These are phyloP conservation scores for Girardinichthys multiradiatus DNA, from an alignment of 2,113 vertebrate genomes.

Conservation along the genomic window DNA sequence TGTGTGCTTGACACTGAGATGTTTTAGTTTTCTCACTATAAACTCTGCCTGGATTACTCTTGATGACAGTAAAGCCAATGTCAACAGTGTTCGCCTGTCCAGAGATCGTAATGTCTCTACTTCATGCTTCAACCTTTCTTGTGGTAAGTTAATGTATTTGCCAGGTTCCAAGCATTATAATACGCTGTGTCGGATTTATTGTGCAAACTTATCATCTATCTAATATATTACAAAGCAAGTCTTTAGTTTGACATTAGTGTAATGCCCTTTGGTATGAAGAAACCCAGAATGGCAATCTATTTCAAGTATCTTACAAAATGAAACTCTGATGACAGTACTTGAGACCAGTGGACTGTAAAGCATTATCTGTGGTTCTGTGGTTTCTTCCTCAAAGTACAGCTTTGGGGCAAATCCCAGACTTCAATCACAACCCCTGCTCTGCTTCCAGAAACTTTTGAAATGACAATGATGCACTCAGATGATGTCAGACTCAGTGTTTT, in stretches of 20 bases:
- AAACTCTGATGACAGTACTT: constrained; percentile 78
- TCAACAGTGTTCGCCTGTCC: constrained; percentile 25
- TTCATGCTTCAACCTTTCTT: constrained; percentile 11
- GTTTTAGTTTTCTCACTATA: constrained; percentile 59
- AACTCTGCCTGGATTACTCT: constrained; percentile 47
- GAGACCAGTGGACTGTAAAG: constrained; percentile 78
- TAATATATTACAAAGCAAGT: constrained; percentile 14
- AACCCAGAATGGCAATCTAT: constrained; percentile 57
- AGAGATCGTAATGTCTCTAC: constrained; percentile 10
- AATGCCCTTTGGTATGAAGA: constrained; percentile 50
- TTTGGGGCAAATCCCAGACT: constrained; percentile 71
- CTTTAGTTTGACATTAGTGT: constrained; percentile 39
- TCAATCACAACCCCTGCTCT: constrained; percentile 70
- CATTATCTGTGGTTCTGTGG: constrained; percentile 81
- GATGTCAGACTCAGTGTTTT: constrained; percentile 68
- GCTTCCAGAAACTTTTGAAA: constrained; percentile 69
- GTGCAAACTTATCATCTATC: background rate
- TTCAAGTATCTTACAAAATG: constrained; percentile 67
- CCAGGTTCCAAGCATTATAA: background rate
- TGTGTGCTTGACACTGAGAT: constrained; percentile 44
- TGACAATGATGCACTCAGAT: constrained; percentile 73
- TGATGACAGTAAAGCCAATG: constrained; percentile 37
- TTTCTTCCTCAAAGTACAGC: constrained; percentile 80
- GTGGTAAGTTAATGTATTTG: constrained; percentile 5
- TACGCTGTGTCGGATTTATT: background rate